A percentile compares a stretch with the other conserved stretches of the same genome.
These are phyloP conservation scores for Piezodorus guildinii DNA, from an alignment of 1,140 invertebrate genomes.

Conservation along the genomic window DNA sequence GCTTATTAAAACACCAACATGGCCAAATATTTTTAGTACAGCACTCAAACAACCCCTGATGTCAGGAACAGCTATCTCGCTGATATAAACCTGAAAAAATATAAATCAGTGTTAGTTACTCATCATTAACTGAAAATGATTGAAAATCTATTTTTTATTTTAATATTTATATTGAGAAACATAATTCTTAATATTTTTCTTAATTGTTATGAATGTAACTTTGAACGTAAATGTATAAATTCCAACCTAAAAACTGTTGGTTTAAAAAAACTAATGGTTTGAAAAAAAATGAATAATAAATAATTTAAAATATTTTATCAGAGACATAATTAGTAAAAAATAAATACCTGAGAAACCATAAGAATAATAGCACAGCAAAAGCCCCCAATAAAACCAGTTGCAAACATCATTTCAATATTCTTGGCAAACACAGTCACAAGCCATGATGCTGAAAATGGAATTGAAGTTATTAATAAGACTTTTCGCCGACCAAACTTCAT, in stretches of 20 bases:
- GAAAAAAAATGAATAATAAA: background rate
- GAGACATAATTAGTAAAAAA: too few species aligned
- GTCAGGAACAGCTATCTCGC: slow-evolving; percentile 75
- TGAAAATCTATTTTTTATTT: too few species aligned
- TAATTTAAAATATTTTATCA: background rate
- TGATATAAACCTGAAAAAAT: slow-evolving; percentile 62
- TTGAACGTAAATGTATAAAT: background rate
- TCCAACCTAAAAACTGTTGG: background rate
- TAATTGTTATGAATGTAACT: too few species aligned
- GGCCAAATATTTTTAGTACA: slow-evolving; percentile 70
- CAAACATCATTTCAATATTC: slow-evolving; percentile 61
- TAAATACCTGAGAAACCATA: slow-evolving; percentile 58
- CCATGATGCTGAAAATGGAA: slow-evolving; percentile 64
- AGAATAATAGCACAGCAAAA: slow-evolving; percentile 67
- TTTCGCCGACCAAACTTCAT: slow-evolving; percentile 58
- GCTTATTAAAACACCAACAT: slow-evolving; percentile 68
- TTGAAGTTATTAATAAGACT: slow-evolving; percentile 52
- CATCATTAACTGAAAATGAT: too few species aligned
- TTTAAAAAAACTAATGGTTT: too few species aligned
- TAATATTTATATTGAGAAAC: too few species aligned
- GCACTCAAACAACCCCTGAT: slow-evolving; percentile 75
- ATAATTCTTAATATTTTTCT: too few species aligned
- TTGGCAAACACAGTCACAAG: slow-evolving; percentile 60
- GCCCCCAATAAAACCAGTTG: slow-evolving; percentile 63
- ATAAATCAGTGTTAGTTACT: too few species aligned